Evolutionary conservation across 2,113 vertebrate genomes (phyloP), one percentile per base, ranked within the genome.

Genomic region (Pampusana beccarii): DNA sequence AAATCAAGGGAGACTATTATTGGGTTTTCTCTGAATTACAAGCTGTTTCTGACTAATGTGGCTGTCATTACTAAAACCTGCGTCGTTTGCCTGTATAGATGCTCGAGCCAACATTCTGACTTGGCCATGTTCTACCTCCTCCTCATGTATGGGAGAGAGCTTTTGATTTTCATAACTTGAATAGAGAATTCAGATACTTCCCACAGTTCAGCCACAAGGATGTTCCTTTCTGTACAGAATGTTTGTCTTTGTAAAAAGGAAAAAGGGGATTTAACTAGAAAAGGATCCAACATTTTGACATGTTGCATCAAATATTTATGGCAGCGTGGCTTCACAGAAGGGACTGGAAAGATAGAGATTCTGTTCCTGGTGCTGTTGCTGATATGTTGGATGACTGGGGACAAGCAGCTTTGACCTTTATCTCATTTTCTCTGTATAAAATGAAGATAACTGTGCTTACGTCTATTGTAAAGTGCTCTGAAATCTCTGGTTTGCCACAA

Each of bases 51-150:
- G 57, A 25, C 10, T 48, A 19, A 33, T 3, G 6, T 24, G 18
- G 3, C 26, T 58, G 50, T 15, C 53, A 28, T 65, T 34, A 13
- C 31, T 48, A 33, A 78, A 33, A 17, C 20, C n/a, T 53, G 23
- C 44, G 11, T n/a, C 12, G 10, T 60, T 26, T 29, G 26, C 28
- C 9, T 25, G 5, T 14, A 5, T 4, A 19, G 36, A 15, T 1
- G 3, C 58, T 19, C 60, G n/a, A 81, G 8, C 40, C 50, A 31
- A 20, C 13, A 0, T 17, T 86, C 17, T 77, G 50, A 31, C 34
- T 44, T 5, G 19, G 26, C 31, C 6, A 5, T 0, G 0, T 66
- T 75, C 48, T 66, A 21, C 28, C 36, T 21, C 67, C 44, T 75
- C 11, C 36, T 75, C 12, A 4, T 8, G 9, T 11, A 8, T 8